phyloP scores from a whole-genome alignment of 2,113 vertebrate species.

The Donacobius atricapilla region DNA sequence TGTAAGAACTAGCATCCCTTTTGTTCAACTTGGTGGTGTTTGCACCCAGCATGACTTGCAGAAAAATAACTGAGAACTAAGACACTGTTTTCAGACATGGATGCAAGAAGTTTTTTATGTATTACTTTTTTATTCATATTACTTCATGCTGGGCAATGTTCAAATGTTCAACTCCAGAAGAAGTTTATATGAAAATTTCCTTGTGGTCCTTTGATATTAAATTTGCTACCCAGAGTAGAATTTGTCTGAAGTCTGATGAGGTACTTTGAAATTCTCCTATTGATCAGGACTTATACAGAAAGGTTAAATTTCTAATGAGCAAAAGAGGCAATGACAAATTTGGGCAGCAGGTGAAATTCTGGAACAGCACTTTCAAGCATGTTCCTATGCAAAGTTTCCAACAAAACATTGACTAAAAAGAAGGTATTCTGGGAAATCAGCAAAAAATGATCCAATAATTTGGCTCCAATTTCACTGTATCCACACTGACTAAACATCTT shows the following conservation, averaged over 20 bases:
- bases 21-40: neutral
- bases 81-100: neutral
- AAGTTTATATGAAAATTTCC: neutral
- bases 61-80: neutral
- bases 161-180: neutral
- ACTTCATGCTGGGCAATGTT: neutral
- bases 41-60: neutral
- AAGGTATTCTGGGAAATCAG: neutral
- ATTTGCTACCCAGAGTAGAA: neutral
- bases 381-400: neutral
- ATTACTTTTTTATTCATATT: neutral
- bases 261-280: neutral
- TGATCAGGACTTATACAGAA: neutral
- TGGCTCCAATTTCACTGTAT: neutral
- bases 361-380: neutral
- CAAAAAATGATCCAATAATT: neutral
- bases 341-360: neutral
- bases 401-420: neutral
- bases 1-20: neutral
- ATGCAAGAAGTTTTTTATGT: neutral
- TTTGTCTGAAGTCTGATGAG: neutral
- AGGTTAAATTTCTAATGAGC: neutral
- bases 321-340: neutral
- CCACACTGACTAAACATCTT: neutral
- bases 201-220: neutral